Base-by-base conservation (phyloP, 2,888 invertebrate genomes). In the Pocota personata region DNA sequence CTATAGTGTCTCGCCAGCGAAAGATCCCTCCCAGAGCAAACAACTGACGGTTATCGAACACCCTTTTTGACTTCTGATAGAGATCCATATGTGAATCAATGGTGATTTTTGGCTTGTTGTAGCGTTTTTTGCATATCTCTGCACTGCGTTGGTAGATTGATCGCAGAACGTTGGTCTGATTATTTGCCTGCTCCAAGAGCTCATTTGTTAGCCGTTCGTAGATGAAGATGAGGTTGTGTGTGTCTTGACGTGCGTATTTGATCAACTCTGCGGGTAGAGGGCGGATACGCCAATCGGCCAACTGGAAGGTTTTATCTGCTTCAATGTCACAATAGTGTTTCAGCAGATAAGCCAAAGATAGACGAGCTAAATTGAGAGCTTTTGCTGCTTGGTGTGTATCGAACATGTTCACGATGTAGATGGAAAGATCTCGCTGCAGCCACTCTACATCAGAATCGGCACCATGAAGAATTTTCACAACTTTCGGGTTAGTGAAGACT, bases 321-420 rank as follows among this genome's bases (percentile, higher is more conserved):
- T 95, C 93, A 21, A 98, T 93, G 50, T 94, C 92, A 90, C 98
- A 98, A 91, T 97, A 98, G 66, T 94, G 94, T 89, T 95, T 94
- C 37, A 99, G 93, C 40, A 99, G 93, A 91, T 95, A 95, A 0
- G 97, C 95, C 62, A 97, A 93, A 3, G 98, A 97, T 1, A 96
- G 93, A 14, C 95, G 94, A 0, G 95, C 93, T 83, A 96, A 93
- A 24, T 94, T 94, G 0, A 99, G 93, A 2, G 95, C 93, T 87
- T 95, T 95, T 0, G 97, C 96, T 0, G 98, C 99, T 90, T 96
- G 96, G 90, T 97, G 95, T 0, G 99, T 99, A 92, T 99, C 99
- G 91, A 99, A 99, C 95, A 99, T 95, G 88, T 99, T 98, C 0
- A 99, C 98, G 2, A 99, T 93, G 91, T 99, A 99, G 1, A 99